Percentiles rank a stretch among this genome's conserved stretches.
phyloP scores from a whole-genome alignment of 1,140 invertebrate genomes.

The Drosophila pectinifera region DNA sequence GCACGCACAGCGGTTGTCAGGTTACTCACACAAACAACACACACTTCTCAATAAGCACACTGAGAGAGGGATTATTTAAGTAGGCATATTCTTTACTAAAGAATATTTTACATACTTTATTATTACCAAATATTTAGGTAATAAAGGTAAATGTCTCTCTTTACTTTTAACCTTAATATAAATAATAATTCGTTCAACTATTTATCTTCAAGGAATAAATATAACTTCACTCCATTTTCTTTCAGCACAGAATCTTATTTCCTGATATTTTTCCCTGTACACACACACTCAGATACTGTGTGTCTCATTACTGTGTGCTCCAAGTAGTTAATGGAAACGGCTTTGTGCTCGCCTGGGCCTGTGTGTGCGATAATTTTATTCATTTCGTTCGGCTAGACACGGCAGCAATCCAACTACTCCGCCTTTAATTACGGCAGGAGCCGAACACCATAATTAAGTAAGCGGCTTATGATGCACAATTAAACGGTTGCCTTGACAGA shows the following conservation, averaged over 20 bases:
- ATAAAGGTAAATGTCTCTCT: neutral
- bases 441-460: conserved; percentile 67
- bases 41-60: conserved; percentile 8
- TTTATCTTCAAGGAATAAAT: too few relatives aligned
- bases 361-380: conserved; percentile 62
- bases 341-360: conserved; percentile 23
- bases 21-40: conserved; percentile 10
- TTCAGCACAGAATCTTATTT: too few relatives aligned
- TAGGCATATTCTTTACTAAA: neutral
- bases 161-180: neutral
- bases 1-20: conserved; percentile 48
- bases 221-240: too few relatives aligned
- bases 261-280: neutral
- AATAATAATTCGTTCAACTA: too few relatives aligned
- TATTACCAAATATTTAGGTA: too few relatives aligned
- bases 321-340: conserved; percentile 44
- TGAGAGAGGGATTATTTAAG: neutral
- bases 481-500: conserved; percentile 61
- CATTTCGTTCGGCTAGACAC: conserved; percentile 52
- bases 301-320: conserved; percentile 46
- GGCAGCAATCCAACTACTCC: conserved; percentile 42
- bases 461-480: conserved; percentile 74
- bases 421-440: conserved; percentile 46
- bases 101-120: too few relatives aligned
- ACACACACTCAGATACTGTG: conserved; percentile 7